Evolutionary conservation across 2,113 vertebrate species (phyloP).

Genomic region (Sinocyclocheilus grahami): DNA sequence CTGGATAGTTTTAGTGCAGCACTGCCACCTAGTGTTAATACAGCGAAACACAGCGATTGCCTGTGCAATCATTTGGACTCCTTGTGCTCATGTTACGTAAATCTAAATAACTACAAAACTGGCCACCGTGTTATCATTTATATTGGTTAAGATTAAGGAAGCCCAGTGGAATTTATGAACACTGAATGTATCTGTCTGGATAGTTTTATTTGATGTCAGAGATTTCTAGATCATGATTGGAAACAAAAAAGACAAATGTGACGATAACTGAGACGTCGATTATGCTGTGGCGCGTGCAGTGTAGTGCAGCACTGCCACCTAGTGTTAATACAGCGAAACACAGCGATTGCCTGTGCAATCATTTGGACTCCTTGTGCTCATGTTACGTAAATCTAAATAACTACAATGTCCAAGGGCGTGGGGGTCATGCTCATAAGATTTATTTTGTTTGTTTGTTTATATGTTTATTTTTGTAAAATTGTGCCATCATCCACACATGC

Average conservation of each 20-base stretch:
- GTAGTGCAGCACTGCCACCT: conserved; percentile 47
- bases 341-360: background rate
- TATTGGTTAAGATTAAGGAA: background rate
- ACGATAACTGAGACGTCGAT: no score
- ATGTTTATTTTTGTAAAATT: no score
- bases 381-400: no score
- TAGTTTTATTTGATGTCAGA: background rate
- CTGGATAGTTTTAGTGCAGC: background rate
- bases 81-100: no score
- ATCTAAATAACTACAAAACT: no score
- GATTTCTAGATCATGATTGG: background rate
- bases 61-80: no score
- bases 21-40: conserved; percentile 54
- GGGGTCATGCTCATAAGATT: no score
- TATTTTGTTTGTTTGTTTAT: no score
- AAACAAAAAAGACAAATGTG: background rate
- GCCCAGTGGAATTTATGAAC: background rate
- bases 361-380: no score
- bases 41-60: background rate
- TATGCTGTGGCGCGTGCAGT: background rate
- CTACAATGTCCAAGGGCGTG: no score
- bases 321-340: conserved; percentile 21
- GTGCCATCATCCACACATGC: no score
- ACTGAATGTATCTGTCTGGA: no score
- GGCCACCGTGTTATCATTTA: background rate